phyloP scores from a whole-genome alignment of 2,113 vertebrate genomes.

The Cyanistes caeruleus region DNA sequence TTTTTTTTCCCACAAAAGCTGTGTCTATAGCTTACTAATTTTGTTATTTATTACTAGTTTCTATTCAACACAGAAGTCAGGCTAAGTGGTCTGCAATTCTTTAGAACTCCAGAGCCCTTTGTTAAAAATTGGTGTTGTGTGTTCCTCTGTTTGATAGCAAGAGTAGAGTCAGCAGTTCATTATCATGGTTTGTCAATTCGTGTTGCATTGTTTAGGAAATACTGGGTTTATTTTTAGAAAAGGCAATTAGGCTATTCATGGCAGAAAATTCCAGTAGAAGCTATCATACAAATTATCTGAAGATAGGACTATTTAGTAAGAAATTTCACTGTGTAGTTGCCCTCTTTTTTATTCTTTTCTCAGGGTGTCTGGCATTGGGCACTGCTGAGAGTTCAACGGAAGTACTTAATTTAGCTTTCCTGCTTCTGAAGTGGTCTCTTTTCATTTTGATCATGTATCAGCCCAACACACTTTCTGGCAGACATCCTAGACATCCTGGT shows the following conservation, averaged over 20 bases:
- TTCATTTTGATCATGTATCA: not conserved
- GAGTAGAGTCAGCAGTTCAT: not conserved
- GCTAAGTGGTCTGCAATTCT: not conserved
- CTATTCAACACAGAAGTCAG: not conserved
- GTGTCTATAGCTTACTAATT: not conserved
- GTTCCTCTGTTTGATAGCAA: not conserved
- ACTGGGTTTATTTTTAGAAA: not conserved
- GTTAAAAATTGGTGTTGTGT: not conserved
- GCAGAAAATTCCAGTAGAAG: not conserved
- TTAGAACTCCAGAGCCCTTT: not conserved
- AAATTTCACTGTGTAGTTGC: not conserved
- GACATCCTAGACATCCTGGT: not conserved
- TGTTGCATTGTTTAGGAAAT: not conserved
- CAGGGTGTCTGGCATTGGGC: not conserved
- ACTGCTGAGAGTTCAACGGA: not conserved
- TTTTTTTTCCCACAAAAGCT: not conserved
- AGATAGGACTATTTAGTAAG: not conserved
- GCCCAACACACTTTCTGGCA: not conserved
- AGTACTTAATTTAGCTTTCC: not conserved
- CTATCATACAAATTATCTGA: not conserved
- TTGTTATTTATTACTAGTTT: not conserved
- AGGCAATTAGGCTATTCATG: not conserved
- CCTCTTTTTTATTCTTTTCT: not conserved
- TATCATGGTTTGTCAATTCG: not conserved
- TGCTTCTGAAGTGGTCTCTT: not conserved